These are phyloP conservation scores for Aphidius ervi DNA, from an alignment of 1,140 invertebrate genomes.

Conservation along the genomic window DNA sequence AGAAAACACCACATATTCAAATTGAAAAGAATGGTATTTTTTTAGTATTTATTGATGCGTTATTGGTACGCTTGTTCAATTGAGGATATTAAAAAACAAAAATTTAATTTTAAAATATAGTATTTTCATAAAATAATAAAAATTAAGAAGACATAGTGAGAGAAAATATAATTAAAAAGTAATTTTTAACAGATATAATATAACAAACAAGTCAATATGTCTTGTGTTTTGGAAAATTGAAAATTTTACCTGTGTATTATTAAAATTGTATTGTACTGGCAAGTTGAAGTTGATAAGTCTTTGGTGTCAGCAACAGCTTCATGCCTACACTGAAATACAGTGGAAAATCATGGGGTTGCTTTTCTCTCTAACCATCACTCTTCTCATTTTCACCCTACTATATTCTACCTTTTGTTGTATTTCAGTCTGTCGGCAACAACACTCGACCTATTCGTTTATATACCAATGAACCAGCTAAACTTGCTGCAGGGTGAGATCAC, in stretches of 20 bases:
- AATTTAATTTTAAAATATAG: too few species aligned
- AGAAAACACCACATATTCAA: too few species aligned
- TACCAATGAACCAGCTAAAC: conserved; percentile 33
- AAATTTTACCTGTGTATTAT: neutral
- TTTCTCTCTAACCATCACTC: conserved; percentile 6
- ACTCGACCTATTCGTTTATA: conserved; percentile 9
- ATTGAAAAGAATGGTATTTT: too few species aligned
- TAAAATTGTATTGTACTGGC: conserved; percentile 32
- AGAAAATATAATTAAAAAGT: too few species aligned
- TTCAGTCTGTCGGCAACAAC: conserved; percentile 14
- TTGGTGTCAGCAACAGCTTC: conserved; percentile 43
- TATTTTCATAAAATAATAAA: too few species aligned
- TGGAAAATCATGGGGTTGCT: neutral
- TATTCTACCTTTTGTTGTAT: conserved; percentile 2
- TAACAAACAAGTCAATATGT: too few species aligned
- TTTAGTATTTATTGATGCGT: too few species aligned
- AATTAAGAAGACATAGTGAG: too few species aligned
- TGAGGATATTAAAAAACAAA: too few species aligned
- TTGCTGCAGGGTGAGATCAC: conserved; percentile 38
- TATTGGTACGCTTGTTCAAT: too few species aligned
- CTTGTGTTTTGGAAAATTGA: too few species aligned
- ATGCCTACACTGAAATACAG: conserved; percentile 13
- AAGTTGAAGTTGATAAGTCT: conserved; percentile 40
- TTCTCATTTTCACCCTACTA: conserved; percentile 15
- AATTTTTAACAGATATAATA: too few species aligned